A percentile compares a stretch with the other conserved stretches of the same genome.
These are phyloP conservation scores for Apocrypta bakeri DNA, from an alignment of 1,140 invertebrate species.

Conservation along the genomic window DNA sequence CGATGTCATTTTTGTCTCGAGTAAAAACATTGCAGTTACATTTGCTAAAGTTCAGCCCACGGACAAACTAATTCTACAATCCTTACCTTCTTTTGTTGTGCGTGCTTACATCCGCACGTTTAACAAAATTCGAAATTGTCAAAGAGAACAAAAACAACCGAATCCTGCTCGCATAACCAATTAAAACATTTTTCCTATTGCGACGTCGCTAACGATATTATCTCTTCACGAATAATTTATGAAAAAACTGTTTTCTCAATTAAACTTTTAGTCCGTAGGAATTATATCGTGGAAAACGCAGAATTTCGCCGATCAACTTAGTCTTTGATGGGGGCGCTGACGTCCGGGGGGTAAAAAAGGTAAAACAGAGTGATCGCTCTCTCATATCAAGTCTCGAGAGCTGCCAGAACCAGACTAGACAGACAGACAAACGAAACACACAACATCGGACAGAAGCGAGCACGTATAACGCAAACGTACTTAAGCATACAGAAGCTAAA, in stretches of 20 bases:
- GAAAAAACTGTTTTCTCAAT: neutral
- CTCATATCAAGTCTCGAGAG: neutral
- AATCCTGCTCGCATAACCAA: neutral
- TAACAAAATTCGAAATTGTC: neutral
- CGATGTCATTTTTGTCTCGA: neutral
- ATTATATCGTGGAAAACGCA: neutral
- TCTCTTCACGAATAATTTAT: neutral
- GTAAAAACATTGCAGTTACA: too few species aligned
- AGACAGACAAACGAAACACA: neutral
- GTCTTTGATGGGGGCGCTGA: neutral
- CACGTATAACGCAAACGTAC: neutral
- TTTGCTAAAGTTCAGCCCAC: too few species aligned
- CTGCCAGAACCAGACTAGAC: conserved; percentile 1
- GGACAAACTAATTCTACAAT: neutral
- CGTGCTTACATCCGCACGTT: neutral
- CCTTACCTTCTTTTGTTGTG: neutral
- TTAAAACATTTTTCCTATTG: too few species aligned
- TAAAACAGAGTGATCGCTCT: neutral
- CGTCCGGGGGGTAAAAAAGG: neutral
- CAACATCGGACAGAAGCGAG: neutral
- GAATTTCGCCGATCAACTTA: neutral
- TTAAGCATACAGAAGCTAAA: neutral
- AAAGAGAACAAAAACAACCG: neutral
- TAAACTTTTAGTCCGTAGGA: too few species aligned
- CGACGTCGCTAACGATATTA: too few species aligned